Conservation (phyloP, 2,797 vertebrate genomes). For the Hylomyscus alleni region DNA sequence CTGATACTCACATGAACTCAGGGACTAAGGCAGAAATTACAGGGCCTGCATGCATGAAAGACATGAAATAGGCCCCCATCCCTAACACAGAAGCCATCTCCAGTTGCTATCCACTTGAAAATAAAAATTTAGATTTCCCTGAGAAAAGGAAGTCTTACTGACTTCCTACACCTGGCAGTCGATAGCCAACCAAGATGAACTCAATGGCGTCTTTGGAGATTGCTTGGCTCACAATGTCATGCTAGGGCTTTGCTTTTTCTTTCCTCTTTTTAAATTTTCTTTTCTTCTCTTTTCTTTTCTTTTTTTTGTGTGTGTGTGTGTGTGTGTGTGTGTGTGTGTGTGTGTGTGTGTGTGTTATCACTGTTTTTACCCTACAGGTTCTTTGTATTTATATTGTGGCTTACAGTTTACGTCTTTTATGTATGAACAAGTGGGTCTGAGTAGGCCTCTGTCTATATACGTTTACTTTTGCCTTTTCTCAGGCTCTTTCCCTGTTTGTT, state of each 20-base stretch:
- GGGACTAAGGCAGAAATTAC: neutral
- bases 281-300: no score
- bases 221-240: neutral
- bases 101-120: neutral
- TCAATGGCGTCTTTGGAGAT: neutral
- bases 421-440: neutral
- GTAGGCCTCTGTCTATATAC: neutral
- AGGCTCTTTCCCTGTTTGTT: neutral
- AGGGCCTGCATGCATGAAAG: neutral
- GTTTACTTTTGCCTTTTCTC: no score
- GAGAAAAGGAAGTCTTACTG: neutral
- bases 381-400: no score
- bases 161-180: no score
- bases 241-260: neutral
- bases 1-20: neutral
- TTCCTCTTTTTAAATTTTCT: no score
- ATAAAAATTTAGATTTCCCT: neutral
- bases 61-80: neutral
- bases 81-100: neutral
- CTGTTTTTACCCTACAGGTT: neutral
- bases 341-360: neutral
- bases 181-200: neutral
- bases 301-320: neutral
- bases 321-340: neutral
- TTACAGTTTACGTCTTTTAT: neutral